Base-by-base conservation (phyloP, 1,140 invertebrate genomes). In the Leptopilina clavipes region DNA sequence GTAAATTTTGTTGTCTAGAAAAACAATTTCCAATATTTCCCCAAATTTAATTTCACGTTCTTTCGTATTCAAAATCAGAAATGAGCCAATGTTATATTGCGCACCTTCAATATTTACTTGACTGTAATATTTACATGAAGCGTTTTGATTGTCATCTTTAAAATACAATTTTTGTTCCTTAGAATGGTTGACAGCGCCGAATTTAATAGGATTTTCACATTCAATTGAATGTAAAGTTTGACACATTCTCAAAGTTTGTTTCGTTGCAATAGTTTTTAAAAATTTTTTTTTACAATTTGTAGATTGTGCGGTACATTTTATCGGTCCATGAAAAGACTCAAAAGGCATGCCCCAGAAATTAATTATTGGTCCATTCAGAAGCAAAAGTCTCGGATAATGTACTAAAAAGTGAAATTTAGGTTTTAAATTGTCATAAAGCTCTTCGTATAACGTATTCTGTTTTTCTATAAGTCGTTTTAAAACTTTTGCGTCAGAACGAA, bases 291-390 rank as follows among this genome's bases (percentile, higher is more conserved):
- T 22, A 9, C 54, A 25, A 59, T 25, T 25, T 9, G 54, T 59
- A 6, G 48, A 52, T n/a, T 17, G 48, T 52, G 48, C 14, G 1
- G n/a, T 52, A 52, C 0, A n/a, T 17, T 52, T 52, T n/a, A 52
- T 52, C 5, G 54, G 54, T 11, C 8, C 6, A 22, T 59, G 52
- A 19, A 18, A 19, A 18, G 52, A 56, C 10, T 56, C 52, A 56
- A 56, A 56, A 19, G 17, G 52, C 52, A 56, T 56, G 7, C 52
- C 52, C 52, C 52, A 56, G 52, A 56, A 56, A 56, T 56, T 56
- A 6, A 56, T 22, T 18, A 56, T 56, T 19, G 52, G 52, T 10
- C 52, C 52, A 56, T 56, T 56, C 5, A 18, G 17, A 17, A 56
- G 17, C 19, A 56, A 56, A 56, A 56, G 3, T 22, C 52, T 56